phyloP scores from a whole-genome alignment of 2,113 vertebrate genomes.

The Trogon surrucura region DNA sequence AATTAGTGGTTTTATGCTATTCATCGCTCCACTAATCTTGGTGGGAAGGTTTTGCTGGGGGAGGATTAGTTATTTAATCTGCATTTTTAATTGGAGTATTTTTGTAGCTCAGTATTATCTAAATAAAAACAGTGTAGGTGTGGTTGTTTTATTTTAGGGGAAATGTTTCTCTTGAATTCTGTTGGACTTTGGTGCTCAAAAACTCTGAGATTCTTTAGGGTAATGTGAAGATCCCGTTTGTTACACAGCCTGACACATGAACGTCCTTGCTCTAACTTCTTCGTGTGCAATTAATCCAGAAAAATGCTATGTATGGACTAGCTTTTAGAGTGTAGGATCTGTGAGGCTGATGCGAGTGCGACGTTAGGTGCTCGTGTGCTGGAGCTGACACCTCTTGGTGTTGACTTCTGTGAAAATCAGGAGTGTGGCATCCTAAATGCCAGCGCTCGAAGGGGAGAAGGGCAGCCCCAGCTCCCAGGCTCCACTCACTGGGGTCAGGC shows the following conservation, averaged over 20 bases:
- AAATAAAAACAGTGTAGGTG: not conserved
- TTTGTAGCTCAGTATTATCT: not conserved
- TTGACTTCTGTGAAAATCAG: not conserved
- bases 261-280: not conserved
- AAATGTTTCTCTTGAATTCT: not conserved
- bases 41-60: conserved; percentile 4
- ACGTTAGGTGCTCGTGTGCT: not conserved
- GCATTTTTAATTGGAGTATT: conserved; percentile 24
- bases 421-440: not conserved
- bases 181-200: not conserved
- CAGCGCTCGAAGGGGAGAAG: not conserved
- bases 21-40: not conserved
- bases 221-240: not conserved
- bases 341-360: not conserved
- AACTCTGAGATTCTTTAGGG: not conserved
- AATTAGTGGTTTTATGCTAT: conserved; percentile 33
- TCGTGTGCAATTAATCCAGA: not conserved
- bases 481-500: not conserved
- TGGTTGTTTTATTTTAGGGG: not conserved
- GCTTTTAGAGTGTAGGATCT: not conserved
- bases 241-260: not conserved
- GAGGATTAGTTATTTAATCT: conserved; percentile 39
- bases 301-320: not conserved
- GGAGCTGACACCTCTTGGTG: not conserved
- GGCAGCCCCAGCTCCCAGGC: not conserved